phyloP scores from a whole-genome alignment of 2,797 vertebrate genomes.

The Lacerta viridis region DNA sequence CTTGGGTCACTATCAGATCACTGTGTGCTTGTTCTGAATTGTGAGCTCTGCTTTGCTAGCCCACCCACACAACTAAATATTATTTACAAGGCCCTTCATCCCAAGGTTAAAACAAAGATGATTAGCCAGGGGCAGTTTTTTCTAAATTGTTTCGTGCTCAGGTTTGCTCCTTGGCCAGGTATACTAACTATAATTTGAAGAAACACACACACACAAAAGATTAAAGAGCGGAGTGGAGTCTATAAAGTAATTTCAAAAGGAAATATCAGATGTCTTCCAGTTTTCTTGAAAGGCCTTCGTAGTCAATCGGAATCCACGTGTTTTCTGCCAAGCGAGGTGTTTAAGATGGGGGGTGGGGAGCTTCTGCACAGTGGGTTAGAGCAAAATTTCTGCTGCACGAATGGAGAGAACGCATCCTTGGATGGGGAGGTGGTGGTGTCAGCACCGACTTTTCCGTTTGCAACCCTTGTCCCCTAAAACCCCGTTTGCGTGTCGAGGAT shows the following conservation, averaged over 20 bases:
- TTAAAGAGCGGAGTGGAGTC: background rate
- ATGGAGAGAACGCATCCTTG: background rate
- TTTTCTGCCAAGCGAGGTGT: background rate
- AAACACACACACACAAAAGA: constrained; percentile 24
- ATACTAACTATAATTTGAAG: constrained; percentile 12
- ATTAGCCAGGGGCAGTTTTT: background rate
- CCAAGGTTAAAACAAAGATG: constrained; percentile 18
- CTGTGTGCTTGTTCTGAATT: background rate
- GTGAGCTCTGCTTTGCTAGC: background rate
- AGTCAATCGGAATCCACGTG: constrained; percentile 49
- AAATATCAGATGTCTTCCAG: constrained; percentile 55
- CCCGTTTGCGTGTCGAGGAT: too few species aligned
- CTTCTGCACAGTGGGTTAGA: background rate
- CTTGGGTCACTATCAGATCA: background rate
- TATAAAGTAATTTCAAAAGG: constrained; percentile 45
- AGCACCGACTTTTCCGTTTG: too few species aligned
- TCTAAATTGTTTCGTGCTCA: background rate
- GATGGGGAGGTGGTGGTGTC: too few species aligned
- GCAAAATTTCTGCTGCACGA: background rate
- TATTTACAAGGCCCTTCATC: background rate
- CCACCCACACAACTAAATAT: background rate
- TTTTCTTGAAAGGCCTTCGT: constrained; percentile 60
- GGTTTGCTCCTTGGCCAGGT: background rate
- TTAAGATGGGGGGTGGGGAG: background rate
- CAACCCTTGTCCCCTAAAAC: too few species aligned